phyloP scores from a whole-genome alignment of 2,797 vertebrate genomes.

The Alca torda region DNA sequence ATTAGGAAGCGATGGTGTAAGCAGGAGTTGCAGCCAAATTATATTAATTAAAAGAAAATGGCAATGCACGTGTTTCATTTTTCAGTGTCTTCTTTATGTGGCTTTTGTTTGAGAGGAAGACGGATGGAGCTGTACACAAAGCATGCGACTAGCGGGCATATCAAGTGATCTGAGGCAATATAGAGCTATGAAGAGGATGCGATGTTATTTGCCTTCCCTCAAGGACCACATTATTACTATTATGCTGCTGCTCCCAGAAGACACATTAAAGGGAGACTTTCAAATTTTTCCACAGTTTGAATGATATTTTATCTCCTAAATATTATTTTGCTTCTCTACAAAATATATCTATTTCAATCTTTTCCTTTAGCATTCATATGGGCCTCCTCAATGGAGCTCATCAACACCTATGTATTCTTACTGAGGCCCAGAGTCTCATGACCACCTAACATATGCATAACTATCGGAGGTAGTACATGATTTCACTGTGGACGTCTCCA shows the following conservation, averaged over 20 bases:
- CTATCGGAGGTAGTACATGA: background rate
- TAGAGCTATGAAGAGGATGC: background rate
- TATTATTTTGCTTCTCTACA: background rate
- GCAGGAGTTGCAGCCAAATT: background rate
- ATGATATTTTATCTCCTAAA: background rate
- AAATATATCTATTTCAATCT: background rate
- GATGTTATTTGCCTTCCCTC: background rate
- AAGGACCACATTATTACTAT: background rate
- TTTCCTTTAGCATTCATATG: background rate
- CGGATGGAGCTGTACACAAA: background rate
- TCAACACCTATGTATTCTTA: background rate
- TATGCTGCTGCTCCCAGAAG: background rate
- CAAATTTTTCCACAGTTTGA: background rate
- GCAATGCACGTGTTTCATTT: background rate
- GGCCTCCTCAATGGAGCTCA: background rate
- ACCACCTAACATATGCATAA: background rate
- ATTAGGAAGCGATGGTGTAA: background rate
- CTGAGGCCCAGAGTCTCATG: background rate
- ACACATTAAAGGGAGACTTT: rapidly evolving
- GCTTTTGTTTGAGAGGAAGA: background rate
- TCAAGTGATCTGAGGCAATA: background rate
- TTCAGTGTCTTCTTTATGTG: background rate
- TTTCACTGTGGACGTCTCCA: background rate
- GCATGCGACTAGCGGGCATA: background rate
- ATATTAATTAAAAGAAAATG: background rate